Evolutionary conservation across 1,140 invertebrate genomes (phyloP).

Genomic region (Battus philenor): DNA sequence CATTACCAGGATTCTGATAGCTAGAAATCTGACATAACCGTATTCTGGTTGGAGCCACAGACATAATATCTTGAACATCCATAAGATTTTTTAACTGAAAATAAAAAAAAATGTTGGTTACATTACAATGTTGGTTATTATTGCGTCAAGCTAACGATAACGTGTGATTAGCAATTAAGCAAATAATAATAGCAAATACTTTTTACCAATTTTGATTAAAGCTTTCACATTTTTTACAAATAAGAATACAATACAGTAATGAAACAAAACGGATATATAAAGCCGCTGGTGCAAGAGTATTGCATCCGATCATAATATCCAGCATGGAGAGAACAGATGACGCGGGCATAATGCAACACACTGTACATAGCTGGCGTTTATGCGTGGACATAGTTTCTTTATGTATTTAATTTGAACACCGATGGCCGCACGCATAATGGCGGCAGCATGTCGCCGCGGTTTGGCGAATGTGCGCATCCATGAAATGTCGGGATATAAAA

Average conservation of each 20-base stretch:
- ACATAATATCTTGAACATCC: too few species aligned
- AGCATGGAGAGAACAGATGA: constrained; percentile 23
- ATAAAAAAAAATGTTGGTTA: too few species aligned
- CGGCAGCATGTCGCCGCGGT: constrained; percentile 60
- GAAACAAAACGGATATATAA: neutral
- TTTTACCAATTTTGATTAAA: neutral
- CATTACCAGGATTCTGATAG: too few species aligned
- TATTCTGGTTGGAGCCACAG: too few species aligned
- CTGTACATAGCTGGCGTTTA: constrained; percentile 23
- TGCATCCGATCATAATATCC: neutral
- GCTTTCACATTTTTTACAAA: neutral
- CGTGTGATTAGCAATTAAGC: too few species aligned
- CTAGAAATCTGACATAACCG: too few species aligned
- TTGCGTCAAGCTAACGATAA: too few species aligned
- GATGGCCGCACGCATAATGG: constrained; percentile 52
- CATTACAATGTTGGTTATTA: too few species aligned
- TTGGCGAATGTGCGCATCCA: constrained; percentile 44
- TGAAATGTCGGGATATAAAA: constrained; percentile 18
- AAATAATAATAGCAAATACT: neutral
- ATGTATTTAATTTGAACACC: constrained; percentile 69
- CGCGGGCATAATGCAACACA: constrained; percentile 24
- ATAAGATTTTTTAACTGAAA: too few species aligned
- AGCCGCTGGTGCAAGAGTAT: neutral
- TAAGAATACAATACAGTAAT: neutral
- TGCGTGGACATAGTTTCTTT: constrained; percentile 58